A percentile compares a stretch with the other conserved stretches of the same genome.
phyloP scores from a whole-genome alignment of 2,113 vertebrate species.

The Polypterus senegalus region DNA sequence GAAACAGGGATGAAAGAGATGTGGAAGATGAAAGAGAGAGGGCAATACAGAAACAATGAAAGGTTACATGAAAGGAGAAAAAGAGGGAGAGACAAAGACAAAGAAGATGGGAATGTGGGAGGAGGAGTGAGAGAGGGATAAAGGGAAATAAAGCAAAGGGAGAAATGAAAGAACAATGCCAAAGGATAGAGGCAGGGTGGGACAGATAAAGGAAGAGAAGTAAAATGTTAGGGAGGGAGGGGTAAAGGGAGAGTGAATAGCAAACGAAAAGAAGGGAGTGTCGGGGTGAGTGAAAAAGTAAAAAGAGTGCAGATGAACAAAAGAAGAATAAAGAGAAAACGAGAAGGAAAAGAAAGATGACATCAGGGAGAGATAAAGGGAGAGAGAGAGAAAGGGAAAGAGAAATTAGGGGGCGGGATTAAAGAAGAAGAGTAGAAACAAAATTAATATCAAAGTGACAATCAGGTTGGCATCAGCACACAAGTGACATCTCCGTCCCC shows the following conservation, averaged over 20 bases:
- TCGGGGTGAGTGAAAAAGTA: conserved; percentile 20
- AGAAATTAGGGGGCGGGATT: conserved; percentile 8
- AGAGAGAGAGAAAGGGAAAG: not conserved
- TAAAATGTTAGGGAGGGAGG: not conserved
- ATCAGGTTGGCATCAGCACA: too few species aligned
- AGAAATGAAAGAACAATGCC: too few species aligned
- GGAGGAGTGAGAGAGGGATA: too few species aligned
- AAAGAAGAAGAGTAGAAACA: conserved; percentile 5
- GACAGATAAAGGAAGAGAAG: not conserved
- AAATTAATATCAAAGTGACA: too few species aligned
- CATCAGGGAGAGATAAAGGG: not conserved
- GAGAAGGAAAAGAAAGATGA: not conserved
- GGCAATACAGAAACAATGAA: conserved; percentile 14
- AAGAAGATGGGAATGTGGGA: too few species aligned
- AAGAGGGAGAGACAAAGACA: not conserved
- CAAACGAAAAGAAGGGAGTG: not conserved
- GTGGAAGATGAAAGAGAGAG: conserved; percentile 14
- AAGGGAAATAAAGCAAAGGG: too few species aligned
- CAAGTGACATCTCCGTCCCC: too few species aligned
- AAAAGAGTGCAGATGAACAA: conserved; percentile 2
- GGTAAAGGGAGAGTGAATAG: not conserved
- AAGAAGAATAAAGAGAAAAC: conserved; percentile 14
- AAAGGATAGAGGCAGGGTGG: too few species aligned
- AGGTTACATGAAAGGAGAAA: not conserved
- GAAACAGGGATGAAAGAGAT: too few species aligned